These are phyloP conservation scores for Brachionus asplanchnoidis DNA, from an alignment of 1,140 invertebrate species.

Conservation along the genomic window DNA sequence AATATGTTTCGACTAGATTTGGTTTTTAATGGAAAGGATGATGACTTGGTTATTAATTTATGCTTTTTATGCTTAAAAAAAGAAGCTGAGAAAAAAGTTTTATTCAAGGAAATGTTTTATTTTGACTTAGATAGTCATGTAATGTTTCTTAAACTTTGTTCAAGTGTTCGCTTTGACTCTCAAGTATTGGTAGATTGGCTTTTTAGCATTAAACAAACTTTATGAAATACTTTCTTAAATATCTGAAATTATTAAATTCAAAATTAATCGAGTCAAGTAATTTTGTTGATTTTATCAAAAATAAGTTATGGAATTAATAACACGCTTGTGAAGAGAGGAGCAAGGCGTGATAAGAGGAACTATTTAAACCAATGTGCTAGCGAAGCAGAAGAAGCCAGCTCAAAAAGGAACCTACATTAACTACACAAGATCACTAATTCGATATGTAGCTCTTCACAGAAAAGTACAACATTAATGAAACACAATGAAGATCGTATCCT, in stretches of 20 bases:
- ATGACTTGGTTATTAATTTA: constrained; percentile 1
- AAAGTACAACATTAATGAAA: no score
- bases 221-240: constrained; percentile 5
- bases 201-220: background rate
- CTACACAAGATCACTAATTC: no score
- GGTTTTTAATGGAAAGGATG: background rate
- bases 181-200: background rate
- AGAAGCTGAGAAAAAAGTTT: background rate
- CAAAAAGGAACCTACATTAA: no score
- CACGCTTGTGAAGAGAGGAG: no score
- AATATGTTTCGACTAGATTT: background rate
- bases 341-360: no score
- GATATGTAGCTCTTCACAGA: no score
- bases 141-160: background rate
- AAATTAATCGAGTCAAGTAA: background rate
- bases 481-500: no score
- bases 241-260: background rate
- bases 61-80: background rate
- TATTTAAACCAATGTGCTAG: no score
- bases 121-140: background rate
- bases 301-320: no score
- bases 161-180: background rate
- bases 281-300: background rate
- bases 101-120: background rate
- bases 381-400: no score